phyloP scores from a whole-genome alignment of 2,797 vertebrate genomes.

The Echeneis naucrates region DNA sequence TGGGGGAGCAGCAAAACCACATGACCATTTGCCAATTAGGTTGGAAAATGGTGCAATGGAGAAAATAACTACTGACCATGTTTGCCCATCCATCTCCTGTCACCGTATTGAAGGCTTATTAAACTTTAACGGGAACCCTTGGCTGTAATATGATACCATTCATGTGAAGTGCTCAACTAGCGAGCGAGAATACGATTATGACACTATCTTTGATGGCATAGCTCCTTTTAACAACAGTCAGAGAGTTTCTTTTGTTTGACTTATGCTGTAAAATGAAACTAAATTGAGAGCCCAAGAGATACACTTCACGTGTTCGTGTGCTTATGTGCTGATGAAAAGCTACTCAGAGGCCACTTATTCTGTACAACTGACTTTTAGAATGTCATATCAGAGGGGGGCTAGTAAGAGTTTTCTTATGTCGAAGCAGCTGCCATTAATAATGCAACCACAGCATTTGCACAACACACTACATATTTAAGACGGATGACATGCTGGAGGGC shows the following conservation, averaged over 20 bases:
- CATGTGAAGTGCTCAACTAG: constrained; percentile 14
- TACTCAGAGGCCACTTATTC: constrained; percentile 13
- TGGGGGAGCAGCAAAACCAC: constrained; percentile 27
- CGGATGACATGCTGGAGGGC: background rate
- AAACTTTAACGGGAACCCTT: constrained; percentile 63
- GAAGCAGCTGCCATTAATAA: constrained; percentile 68
- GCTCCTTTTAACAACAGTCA: background rate
- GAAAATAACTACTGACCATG: constrained; percentile 24
- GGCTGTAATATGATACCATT: constrained; percentile 43
- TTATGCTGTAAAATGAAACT: background rate
- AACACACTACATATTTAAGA: constrained; percentile 16
- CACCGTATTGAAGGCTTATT: constrained; percentile 50
- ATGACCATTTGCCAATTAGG: constrained; percentile 72
- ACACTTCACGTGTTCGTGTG: constrained; percentile 4
- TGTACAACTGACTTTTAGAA: constrained; percentile 38
- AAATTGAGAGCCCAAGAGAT: background rate
- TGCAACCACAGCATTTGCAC: constrained; percentile 52
- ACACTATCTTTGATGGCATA: background rate
- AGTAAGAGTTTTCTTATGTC: constrained; percentile 51
- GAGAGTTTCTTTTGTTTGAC: background rate
- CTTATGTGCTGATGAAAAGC: constrained; percentile 25
- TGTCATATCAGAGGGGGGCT: constrained; percentile 27
- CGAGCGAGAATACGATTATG: background rate
- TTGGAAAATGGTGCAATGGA: constrained; percentile 63
- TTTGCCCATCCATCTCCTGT: constrained; percentile 32